Evolutionary conservation across 2,888 invertebrate genomes (phyloP).

Genomic region (Tortricodes alternella): DNA sequence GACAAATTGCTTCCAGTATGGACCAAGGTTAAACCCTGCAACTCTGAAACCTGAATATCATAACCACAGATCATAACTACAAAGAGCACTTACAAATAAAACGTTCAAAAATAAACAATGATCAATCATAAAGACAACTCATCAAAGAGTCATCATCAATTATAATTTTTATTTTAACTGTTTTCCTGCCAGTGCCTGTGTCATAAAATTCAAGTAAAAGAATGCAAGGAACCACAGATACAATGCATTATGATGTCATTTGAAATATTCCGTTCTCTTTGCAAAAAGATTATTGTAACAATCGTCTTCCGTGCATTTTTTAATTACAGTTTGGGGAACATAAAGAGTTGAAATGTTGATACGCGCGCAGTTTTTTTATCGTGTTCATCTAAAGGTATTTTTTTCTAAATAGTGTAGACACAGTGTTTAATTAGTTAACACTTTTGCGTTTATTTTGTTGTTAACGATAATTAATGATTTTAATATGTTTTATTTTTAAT

Average conservation of each 20-base stretch:
- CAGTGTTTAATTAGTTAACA: too few species aligned
- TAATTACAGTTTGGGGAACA: constrained; percentile 11
- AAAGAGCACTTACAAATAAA: too few species aligned
- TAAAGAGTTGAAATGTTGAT: constrained; percentile 11
- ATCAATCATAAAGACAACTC: too few species aligned
- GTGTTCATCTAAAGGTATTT: neutral
- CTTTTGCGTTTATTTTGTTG: neutral
- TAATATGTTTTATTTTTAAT: neutral
- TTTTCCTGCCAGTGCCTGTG: too few species aligned
- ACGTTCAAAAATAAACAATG: too few species aligned
- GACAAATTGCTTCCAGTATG: too few species aligned
- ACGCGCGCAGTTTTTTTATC: constrained; percentile 15
- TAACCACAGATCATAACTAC: too few species aligned
- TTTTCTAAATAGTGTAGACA: too few species aligned
- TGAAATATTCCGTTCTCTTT: constrained; percentile 13
- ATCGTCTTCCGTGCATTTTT: constrained; percentile 3
- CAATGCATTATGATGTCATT: constrained; percentile 24
- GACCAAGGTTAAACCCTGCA: too few species aligned
- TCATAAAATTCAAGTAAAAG: constrained; percentile 18
- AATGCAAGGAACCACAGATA: constrained; percentile 8
- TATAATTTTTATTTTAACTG: too few species aligned
- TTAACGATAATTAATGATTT: neutral
- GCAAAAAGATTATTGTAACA: constrained; percentile 4
- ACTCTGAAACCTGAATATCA: too few species aligned
- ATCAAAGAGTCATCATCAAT: too few species aligned